Conservation (phyloP, 2,888 invertebrate species). For the Tetrapedia diversipes region DNA sequence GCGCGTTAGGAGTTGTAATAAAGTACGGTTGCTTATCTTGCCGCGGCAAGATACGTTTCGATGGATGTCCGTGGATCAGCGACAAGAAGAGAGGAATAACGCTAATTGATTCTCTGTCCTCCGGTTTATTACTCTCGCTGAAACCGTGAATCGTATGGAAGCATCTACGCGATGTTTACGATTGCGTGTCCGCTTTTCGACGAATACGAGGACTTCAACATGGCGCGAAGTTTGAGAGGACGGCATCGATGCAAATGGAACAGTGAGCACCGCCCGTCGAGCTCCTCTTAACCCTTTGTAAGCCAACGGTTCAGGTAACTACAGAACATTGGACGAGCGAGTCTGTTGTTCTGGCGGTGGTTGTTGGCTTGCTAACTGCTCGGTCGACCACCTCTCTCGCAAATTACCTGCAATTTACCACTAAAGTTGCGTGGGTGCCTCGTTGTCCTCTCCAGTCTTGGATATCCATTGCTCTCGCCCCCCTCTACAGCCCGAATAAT, state of each 20-base stretch:
- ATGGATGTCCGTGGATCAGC: not conserved
- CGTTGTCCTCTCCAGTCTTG: slow-evolving; percentile 59
- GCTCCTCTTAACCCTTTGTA: slow-evolving; percentile 66
- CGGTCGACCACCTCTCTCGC: slow-evolving; percentile 71
- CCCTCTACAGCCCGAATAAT: slow-evolving; percentile 35
- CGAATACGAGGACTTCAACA: slow-evolving; percentile 31
- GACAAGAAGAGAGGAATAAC: too few relatives aligned
- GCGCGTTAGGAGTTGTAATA: slow-evolving; percentile 35
- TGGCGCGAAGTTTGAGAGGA: slow-evolving; percentile 53
- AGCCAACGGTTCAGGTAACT: slow-evolving; percentile 67
- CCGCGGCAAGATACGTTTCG: slow-evolving; percentile 39
- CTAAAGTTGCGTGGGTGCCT: slow-evolving; percentile 70
- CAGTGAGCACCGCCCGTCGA: slow-evolving; percentile 46
- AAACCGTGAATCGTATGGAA: not conserved
- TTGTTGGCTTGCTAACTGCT: slow-evolving; percentile 74
- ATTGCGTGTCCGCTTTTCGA: slow-evolving; percentile 27
- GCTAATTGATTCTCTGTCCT: too few relatives aligned
- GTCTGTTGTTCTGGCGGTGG: slow-evolving; percentile 70
- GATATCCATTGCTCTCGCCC: slow-evolving; percentile 46
- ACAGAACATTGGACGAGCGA: slow-evolving; percentile 63
- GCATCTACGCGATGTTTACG: not conserved
- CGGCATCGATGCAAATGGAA: slow-evolving; percentile 59
- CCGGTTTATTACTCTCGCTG: too few relatives aligned
- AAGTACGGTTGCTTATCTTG: slow-evolving; percentile 43
- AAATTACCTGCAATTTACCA: slow-evolving; percentile 77